A percentile compares a stretch with the other conserved stretches of the same genome.
Evolutionary conservation across 2,113 vertebrate species (phyloP).

Genomic region (Aptenodytes patagonicus): DNA sequence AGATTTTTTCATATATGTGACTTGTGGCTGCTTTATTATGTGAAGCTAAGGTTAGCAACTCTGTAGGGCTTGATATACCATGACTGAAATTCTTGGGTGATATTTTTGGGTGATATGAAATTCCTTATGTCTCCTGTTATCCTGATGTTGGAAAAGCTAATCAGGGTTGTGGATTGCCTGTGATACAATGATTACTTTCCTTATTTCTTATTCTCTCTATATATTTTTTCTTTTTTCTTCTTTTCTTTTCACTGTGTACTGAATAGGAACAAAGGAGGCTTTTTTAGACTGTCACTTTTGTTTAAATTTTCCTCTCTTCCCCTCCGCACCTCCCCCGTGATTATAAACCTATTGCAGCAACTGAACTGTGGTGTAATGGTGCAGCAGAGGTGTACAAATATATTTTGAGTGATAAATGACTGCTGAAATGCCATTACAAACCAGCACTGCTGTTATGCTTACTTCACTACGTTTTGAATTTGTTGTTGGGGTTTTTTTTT

Average conservation of each 20-base stretch:
- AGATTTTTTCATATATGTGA: not conserved
- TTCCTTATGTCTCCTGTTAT: not conserved
- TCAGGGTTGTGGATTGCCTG: not conserved
- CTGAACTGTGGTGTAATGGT: not conserved
- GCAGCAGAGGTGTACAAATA: not conserved
- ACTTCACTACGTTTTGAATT: not conserved
- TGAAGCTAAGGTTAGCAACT: not conserved
- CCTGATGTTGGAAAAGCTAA: not conserved
- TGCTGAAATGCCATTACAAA: not conserved
- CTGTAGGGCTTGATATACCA: not conserved
- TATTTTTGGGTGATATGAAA: not conserved
- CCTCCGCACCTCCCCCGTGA: not conserved
- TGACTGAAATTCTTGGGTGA: not conserved
- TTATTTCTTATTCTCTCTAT: not conserved
- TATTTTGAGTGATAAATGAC: conserved; percentile 4
- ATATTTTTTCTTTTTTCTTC: not conserved
- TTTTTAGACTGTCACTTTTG: not conserved
- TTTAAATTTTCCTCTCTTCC: not conserved
- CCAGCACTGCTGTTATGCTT: not conserved
- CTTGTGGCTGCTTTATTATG: not conserved
- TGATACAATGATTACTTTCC: not conserved
- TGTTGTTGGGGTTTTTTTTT: not conserved
- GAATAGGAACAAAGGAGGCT: not conserved
- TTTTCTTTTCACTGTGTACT: not conserved
- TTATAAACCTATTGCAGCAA: not conserved